Percentiles rank a stretch among this genome's conserved stretches.
phyloP scores from a whole-genome alignment of 1,140 invertebrate species.

The Odontomachus brunneus region DNA sequence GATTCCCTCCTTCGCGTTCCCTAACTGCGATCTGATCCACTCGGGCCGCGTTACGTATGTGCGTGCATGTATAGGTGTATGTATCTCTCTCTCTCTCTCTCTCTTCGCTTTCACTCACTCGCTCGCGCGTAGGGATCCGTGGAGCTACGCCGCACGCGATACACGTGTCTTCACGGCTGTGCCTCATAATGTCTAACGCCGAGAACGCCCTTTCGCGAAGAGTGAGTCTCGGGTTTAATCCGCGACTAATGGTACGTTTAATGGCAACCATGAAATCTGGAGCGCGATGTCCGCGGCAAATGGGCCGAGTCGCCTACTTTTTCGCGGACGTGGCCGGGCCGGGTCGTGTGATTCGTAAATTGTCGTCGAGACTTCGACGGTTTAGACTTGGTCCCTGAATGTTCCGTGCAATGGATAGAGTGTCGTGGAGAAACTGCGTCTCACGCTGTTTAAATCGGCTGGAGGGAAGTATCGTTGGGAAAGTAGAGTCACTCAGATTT shows the following conservation, averaged over 20 bases:
- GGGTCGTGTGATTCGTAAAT: not conserved
- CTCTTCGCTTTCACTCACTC: too few relatives aligned
- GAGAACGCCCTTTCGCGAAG: conserved; percentile 3
- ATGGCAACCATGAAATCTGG: conserved; percentile 43
- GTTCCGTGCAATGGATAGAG: too few relatives aligned
- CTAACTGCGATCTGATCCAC: conserved; percentile 82
- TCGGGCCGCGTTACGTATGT: conserved; percentile 29
- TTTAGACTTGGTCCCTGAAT: too few relatives aligned
- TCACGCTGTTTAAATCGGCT: too few relatives aligned
- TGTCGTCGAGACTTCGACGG: not conserved
- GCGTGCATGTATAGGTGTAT: not conserved
- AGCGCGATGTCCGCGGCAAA: conserved; percentile 6
- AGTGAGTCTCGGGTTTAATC: conserved; percentile 66
- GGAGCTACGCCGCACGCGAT: not conserved
- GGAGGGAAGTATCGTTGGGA: too few relatives aligned
- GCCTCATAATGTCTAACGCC: conserved; percentile 28
- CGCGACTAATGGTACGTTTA: conserved; percentile 69
- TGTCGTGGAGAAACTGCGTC: too few relatives aligned
- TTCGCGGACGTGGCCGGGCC: not conserved
- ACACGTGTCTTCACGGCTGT: conserved; percentile 42
- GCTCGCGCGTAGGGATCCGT: conserved; percentile 17
- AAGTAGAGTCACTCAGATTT: too few relatives aligned
- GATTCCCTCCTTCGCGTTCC: conserved; percentile 83
- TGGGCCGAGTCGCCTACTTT: not conserved
- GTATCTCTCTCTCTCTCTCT: too few relatives aligned